Conservation (phyloP, 2,113 vertebrate genomes). For the Scolopax mira region DNA sequence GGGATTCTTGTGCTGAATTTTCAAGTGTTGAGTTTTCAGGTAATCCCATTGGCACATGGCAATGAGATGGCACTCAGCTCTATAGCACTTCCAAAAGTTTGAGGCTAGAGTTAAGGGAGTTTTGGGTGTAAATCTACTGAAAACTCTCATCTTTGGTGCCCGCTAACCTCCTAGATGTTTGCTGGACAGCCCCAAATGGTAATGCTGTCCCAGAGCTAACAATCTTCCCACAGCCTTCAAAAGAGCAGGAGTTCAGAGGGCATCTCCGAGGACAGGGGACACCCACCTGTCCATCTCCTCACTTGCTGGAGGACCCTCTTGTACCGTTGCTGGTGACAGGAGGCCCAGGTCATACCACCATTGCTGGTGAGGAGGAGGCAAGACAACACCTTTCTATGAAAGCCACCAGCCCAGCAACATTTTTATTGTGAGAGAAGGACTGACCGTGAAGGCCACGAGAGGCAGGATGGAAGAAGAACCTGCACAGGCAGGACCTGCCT, state of each 20-base stretch:
- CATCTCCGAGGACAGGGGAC: neutral
- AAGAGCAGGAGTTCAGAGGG: neutral
- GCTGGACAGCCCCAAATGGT: neutral
- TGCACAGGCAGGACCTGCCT: neutral
- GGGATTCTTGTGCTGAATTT: neutral
- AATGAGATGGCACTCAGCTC: neutral
- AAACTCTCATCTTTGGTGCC: neutral
- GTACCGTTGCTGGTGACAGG: neutral
- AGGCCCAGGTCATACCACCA: accelerated
- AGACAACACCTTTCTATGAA: neutral
- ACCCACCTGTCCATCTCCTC: accelerated
- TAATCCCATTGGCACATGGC: neutral
- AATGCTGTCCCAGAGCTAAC: neutral
- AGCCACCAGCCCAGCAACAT: neutral
- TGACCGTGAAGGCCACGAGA: accelerated
- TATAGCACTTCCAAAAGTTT: neutral
- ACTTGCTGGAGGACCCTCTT: accelerated
- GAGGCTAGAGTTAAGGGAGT: neutral
- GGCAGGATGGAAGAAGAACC: neutral
- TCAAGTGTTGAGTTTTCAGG: neutral
- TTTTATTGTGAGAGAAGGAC: neutral
- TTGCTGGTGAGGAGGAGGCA: neutral
- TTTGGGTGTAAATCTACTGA: neutral
- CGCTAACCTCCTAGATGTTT: neutral
- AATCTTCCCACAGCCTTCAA: neutral